These are phyloP conservation scores for Kryphioiulus occultus DNA, from an alignment of 2,888 invertebrate species.

Conservation along the genomic window DNA sequence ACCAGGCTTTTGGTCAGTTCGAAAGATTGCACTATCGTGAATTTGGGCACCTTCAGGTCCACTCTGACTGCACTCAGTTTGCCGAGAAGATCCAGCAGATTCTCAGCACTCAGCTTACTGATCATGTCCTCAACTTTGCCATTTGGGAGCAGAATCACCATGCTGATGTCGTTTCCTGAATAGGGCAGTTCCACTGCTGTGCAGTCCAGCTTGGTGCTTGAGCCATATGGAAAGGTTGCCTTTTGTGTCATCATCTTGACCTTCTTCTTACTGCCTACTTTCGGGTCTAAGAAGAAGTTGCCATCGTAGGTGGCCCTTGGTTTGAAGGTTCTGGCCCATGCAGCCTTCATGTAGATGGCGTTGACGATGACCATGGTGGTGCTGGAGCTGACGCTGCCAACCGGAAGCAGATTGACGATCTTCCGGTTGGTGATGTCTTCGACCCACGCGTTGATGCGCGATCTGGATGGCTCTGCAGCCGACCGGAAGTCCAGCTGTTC, in stretches of 20 bases:
- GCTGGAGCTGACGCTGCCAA: slow-evolving; percentile 62
- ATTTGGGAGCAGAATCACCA: slow-evolving; percentile 55
- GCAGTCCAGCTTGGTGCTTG: slow-evolving; percentile 33
- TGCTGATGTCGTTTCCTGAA: slow-evolving; percentile 58
- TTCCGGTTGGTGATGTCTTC: slow-evolving; percentile 79
- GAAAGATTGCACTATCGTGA: slow-evolving; percentile 43
- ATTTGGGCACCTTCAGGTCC: slow-evolving; percentile 50
- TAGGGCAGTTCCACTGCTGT: slow-evolving; percentile 51
- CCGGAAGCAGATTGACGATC: slow-evolving; percentile 77
- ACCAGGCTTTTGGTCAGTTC: slow-evolving; percentile 44
- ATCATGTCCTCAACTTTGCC: neutral
- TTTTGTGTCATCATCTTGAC: slow-evolving; percentile 47
- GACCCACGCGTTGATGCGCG: slow-evolving; percentile 82
- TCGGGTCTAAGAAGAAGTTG: slow-evolving; percentile 70
- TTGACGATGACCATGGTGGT: slow-evolving; percentile 63
- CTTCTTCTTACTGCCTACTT: slow-evolving; percentile 68
- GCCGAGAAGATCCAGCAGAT: neutral
- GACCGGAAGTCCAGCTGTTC: neutral
- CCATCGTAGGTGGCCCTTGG: slow-evolving; percentile 74
- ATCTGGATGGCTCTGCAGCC: slow-evolving; percentile 60
- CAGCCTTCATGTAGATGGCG: slow-evolving; percentile 65
- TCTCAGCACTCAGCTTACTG: slow-evolving; percentile 20
- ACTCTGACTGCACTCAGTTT: slow-evolving; percentile 10
- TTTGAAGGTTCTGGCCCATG: slow-evolving; percentile 77
- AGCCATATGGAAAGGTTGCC: neutral